Base-by-base conservation (phyloP, 2,888 invertebrate genomes). In the Aplocera efformata region DNA sequence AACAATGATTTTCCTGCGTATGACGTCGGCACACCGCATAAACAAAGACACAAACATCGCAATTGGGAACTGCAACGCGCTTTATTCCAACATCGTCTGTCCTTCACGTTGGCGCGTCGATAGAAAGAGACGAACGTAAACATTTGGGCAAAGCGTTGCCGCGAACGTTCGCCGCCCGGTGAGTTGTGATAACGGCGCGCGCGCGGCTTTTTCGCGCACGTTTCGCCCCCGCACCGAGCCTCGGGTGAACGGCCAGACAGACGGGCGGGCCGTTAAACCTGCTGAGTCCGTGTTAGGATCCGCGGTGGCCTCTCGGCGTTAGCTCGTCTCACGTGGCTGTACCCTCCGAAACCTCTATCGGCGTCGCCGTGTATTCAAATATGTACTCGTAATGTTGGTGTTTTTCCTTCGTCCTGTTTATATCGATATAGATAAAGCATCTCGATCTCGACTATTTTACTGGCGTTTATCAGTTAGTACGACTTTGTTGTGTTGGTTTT, bases 221-320 rank as follows among this genome's bases (percentile, higher is more conserved):
- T 69, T 77, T 72, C 66, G 75, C 75, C 77, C 80, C 83, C 80
- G 79, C 78, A 70, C 37, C 75, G 83, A 79, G 80, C 82, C 83
- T 63, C 84, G 86, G 86, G 85, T 88, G 83, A 88, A 88, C 78
- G 88, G 82, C 86, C 88, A 86, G 88, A 86, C 88, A 76, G 79
- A 67, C 78, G 73, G 79, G 70, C 78, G 79, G 79, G 72, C 83
- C 88, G 84, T 84, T 86, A 85, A 84, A 85, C 86, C 79, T 85
- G 79, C 76, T 66, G 77, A 72, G 46, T 72, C 66, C 68, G 74
- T 66, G 72, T 65, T 23, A 36, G 69, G 78, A 73, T 71, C 67
- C 72, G 75, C 66, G 66, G 71, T 68, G 78, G 75, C 77, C 77
- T 72, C 78, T 63, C 63, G 62, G 67, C 63, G 64, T 66, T 64